Base-by-base conservation (phyloP, 23 tunicate species). In the Botrylloides violaceus region DNA sequence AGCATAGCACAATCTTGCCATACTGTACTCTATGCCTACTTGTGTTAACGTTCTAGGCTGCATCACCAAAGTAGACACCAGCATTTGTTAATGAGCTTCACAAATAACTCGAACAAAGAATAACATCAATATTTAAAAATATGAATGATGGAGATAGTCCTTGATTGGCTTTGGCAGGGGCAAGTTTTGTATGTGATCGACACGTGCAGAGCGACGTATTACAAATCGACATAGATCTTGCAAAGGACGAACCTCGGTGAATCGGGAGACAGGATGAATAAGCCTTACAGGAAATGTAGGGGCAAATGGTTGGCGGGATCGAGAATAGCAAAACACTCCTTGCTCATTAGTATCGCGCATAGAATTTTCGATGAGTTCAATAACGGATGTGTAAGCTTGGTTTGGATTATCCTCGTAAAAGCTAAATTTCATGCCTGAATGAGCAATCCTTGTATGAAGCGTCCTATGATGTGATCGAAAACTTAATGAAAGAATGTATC, bases 221-320 rank as follows among this genome's bases (percentile, higher is more conserved):
- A 81, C 87, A 77, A 88, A 88, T 19, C 96, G 82, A 47, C 96
- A 88, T 23, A 88, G 50, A 36, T 81, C 84, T 60, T 77, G 87
- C 72, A 88, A 49, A 3, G 87, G 26, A 4, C 87, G 87, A 3
- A 81, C 83, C 83, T 88, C 43, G 0, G 80, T 34, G 29, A 88
- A 76, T 25, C 96, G 76, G 1, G 96, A 81, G 9, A 88, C 77
- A 6, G 96, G 96, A 60, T 73, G 34, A 70, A 73, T 77, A 12
- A 88, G 49, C 18, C 79, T 74, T 2, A 88, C 96, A 22, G 96
- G 87, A 35, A 70, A 79, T 33, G 83, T 71, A 25, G 72, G 66
- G 32, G 78, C 73, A 28, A 21, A 28, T 5, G 84, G 80, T 12
- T 68, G 59, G 22, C 80, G 55, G 43, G 80, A 37, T 34, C 84